Base-by-base conservation (phyloP, 1,140 invertebrate genomes). In the Zaprionus vittiger region DNA sequence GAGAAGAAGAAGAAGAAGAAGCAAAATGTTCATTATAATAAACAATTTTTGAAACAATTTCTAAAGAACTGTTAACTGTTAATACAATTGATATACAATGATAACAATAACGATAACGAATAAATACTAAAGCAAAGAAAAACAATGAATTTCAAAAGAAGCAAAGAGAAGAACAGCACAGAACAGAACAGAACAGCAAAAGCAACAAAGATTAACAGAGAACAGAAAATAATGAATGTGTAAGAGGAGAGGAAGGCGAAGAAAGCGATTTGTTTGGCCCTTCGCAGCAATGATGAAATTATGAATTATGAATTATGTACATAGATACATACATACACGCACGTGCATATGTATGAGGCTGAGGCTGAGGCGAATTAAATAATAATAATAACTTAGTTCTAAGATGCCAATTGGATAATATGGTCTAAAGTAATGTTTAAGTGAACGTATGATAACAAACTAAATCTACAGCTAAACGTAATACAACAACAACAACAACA, bases 61-160 rank as follows among this genome's bases (percentile, higher is more conserved):
- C 81, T 81, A 80, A 69, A 82, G 81, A 90, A 90, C 75, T 84
- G 84, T 85, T 85, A 80, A 85, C 82, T 85, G 82, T 85, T 85
- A 81, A 82, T 79, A 85, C 66, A 65, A 70, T 82, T 84, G 67
- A n/a, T n/a, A n/a, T n/a, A n/a, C n/a, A 80, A 72, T 70, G 72
- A 73, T 73, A 75, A 64, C 41, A n/a, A 47, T 47, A 47, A 47
- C 41, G 41, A 68, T 52, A 75, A 76, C 65, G 28, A 68, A 22
- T 57, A 59, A 71, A 71, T 52, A 38, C 14, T 28, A 63, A 60
- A 41, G 6, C 14, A 59, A 63, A 61, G 26, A 59, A 17, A 20
- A 31, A n/a, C 47, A 60, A 54, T 49, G 61, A 20, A 60, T 74
- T 66, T 9, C 17, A 68, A 72, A 47, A 38, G 24, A 62, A 59